phyloP scores from a whole-genome alignment of 2,888 invertebrate species.

The Hipparchia semele region DNA sequence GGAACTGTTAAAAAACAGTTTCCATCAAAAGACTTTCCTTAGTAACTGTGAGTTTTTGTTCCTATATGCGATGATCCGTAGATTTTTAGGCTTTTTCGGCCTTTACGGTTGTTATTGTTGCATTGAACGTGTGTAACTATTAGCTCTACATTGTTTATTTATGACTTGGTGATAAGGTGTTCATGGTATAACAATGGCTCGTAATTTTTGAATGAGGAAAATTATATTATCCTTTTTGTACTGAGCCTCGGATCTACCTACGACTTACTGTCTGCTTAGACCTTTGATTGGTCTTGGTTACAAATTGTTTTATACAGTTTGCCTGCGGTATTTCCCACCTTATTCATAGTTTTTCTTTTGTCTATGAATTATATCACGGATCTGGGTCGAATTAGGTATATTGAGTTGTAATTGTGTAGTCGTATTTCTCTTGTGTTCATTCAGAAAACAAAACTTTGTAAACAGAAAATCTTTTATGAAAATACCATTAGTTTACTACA shows the following conservation, averaged over 20 bases:
- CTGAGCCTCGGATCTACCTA: background rate
- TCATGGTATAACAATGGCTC: slow-evolving; percentile 19
- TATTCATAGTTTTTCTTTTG: background rate
- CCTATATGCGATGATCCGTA: slow-evolving; percentile 12
- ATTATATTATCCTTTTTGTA: slow-evolving; percentile 10
- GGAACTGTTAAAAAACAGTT: slow-evolving; percentile 84
- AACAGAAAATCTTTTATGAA: too few relatives aligned
- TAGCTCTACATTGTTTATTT: slow-evolving; percentile 30
- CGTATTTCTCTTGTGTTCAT: background rate
- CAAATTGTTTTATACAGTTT: slow-evolving; percentile 1
- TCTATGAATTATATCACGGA: slow-evolving; percentile 1
- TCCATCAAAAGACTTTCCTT: slow-evolving; percentile 84
- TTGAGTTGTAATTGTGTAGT: background rate
- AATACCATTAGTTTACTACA: too few relatives aligned
- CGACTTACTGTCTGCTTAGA: too few relatives aligned
- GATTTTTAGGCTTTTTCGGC: slow-evolving; percentile 25
- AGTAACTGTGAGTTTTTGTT: slow-evolving; percentile 86
- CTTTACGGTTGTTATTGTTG: slow-evolving; percentile 37
- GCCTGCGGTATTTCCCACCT: slow-evolving; percentile 4
- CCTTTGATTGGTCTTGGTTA: background rate
- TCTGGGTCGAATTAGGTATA: background rate
- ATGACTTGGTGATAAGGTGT: slow-evolving; percentile 27
- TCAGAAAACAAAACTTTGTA: background rate
- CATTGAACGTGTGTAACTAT: slow-evolving; percentile 32
- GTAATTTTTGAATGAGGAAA: slow-evolving; percentile 24